Base-by-base conservation (phyloP, 2,113 vertebrate species). In the Embiotoca jacksoni region DNA sequence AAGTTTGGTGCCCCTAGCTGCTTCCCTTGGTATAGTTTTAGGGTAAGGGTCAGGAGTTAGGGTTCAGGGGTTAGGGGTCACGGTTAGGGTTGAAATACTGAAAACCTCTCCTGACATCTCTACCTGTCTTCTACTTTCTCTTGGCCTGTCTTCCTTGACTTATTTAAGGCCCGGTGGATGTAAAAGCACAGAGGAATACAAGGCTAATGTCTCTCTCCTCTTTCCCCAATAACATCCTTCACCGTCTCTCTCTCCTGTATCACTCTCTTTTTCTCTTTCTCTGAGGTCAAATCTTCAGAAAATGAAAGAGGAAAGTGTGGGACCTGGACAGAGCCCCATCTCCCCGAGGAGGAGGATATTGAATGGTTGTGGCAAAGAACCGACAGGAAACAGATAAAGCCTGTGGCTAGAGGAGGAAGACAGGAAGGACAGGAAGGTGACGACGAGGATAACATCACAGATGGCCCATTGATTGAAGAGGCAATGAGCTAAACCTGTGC, bases 301-400 rank as follows among this genome's bases (percentile, higher is more conserved):
- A 67, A 86, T 82, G 72, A 81, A 68, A 61, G 66, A 76, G 77
- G 67, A 70, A n/a, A 41, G 36, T 46, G 44, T 79, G 67, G 63
- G 70, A 71, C 36, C 36, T 52, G 63, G 71, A 85, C 63, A 49
- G 74, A 46, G 66, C 52, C 52, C 66, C 54, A 23, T 73, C 47
- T 80, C 72, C 80, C 66, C 0, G 54, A 86, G 82, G 78, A 86
- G 59, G 81, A 49, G 33, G 68, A 81, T 91, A 91, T 86, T 89
- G 77, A 89, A 85, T 81, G 53, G 62, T 23, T 57, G 72, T 80
- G 64, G 64, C 33, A 36, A 86, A 78, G 71, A 88, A 73, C 86
- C 83, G 89, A 83, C 84, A 86, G 84, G 61, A 88, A 88, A 81
- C 67, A 90, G 84, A 94, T 90, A 85, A 79, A 88, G 80, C 60